Base-by-base conservation (phyloP, 2,888 invertebrate species). In the Taphrorychus bicolor region DNA sequence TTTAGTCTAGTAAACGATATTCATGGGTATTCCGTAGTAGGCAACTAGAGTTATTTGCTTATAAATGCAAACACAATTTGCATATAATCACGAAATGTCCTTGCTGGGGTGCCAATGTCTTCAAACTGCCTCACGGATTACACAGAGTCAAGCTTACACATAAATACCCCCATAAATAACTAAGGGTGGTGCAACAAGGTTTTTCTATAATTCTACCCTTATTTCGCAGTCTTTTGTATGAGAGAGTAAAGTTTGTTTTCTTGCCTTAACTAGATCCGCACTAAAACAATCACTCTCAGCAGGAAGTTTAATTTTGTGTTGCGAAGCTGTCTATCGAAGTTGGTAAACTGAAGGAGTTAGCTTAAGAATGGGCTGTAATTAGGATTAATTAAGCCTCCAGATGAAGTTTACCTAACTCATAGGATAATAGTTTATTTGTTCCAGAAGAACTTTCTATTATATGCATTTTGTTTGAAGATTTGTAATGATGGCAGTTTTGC, bases 231-330 rank as follows among this genome's bases (percentile, higher is more conserved):
- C 2, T 11, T 14, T 45, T 17, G 7, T 5, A 5, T 14, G 14
- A 17, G 14, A 45, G 14, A 45, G 14, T 45, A 45, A 45, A 45
- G 14, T 45, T 45, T 45, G 45, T 45, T 45, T 14, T 45, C 45
- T 45, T 45, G 45, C 14, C 5, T 45, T 45, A 45, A 45, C 17
- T 45, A 45, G 17, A 45, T 45, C 45, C 45, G 45, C 45, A 45
- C 45, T 45, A 45, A 45, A 45, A 45, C 45, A 45, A 45, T 45
- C 14, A 45, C 45, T 7, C 32, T 45, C 45, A 51, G 51, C 7
- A n/a, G 51, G 51, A 51, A 51, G 51, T 51, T 51, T 21, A 51
- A 51, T 51, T 51, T 51, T 51, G 19, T 51, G 51, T 51, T 51
- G 21, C 17, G 51, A 19, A 21, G 11, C 51, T 51, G 51, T 51